A percentile compares a stretch with the other conserved stretches of the same genome.
These are phyloP conservation scores for Diaperis boleti DNA, from an alignment of 2,888 invertebrate genomes.

Conservation along the genomic window DNA sequence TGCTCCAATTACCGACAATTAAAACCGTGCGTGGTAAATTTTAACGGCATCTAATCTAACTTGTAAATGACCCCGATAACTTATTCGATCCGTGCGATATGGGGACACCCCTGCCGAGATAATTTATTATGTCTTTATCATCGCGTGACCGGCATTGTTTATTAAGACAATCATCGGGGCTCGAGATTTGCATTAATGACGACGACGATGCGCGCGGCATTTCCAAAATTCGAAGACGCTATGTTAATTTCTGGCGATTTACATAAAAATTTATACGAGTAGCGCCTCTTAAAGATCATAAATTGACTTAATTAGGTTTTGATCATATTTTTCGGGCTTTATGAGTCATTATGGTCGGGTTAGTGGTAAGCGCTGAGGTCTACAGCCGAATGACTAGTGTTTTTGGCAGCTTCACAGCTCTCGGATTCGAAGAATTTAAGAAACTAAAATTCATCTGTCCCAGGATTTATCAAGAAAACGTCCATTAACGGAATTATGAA, in stretches of 20 bases:
- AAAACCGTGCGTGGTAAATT: conserved; percentile 55
- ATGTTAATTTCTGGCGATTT: conserved; percentile 24
- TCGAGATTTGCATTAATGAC: conserved; percentile 55
- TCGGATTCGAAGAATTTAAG: too few relatives aligned
- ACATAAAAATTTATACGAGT: conserved; percentile 39
- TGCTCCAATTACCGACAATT: conserved; percentile 57
- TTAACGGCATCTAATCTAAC: conserved; percentile 58
- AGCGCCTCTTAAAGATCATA: conserved; percentile 30
- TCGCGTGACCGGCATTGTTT: conserved; percentile 60
- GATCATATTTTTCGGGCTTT: conserved; percentile 13
- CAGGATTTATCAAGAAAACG: too few relatives aligned
- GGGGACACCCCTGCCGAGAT: conserved; percentile 57
- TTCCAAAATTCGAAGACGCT: conserved; percentile 16
- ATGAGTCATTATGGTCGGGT: conserved; percentile 6
- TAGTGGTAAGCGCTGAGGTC: conserved; percentile 1
- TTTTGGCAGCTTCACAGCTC: too few relatives aligned
- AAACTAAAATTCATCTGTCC: too few relatives aligned
- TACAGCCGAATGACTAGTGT: neutral
- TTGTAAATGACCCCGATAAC: conserved; percentile 59
- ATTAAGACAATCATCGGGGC: conserved; percentile 58
- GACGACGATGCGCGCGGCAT: conserved; percentile 30
- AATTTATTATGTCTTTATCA: conserved; percentile 59
- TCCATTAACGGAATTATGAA: too few relatives aligned
- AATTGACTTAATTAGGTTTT: conserved; percentile 26
- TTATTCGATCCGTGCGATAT: conserved; percentile 56